Conservation (phyloP, 1,140 invertebrate species). For the Rhynchophorus ferrugineus region DNA sequence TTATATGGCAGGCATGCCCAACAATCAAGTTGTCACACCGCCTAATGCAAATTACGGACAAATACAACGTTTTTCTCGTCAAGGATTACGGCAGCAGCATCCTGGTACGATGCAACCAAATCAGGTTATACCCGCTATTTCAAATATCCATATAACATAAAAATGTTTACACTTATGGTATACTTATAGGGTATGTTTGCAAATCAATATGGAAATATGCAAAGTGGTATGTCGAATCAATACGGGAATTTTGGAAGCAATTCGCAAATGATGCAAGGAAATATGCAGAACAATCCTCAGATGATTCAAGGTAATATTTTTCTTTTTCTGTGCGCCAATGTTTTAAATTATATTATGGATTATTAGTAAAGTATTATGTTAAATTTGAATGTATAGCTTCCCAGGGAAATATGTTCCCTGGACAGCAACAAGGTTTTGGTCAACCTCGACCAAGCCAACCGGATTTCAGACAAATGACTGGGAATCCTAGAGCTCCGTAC, state of each 20-base stretch:
- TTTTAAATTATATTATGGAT: too few relatives aligned
- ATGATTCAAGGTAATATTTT: conserved; percentile 36
- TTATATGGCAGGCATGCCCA: conserved; percentile 31
- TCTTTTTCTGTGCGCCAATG: too few relatives aligned
- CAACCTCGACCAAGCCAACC: conserved; percentile 30
- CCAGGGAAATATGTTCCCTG: conserved; percentile 30
- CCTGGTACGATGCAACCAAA: conserved; percentile 38
- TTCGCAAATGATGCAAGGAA: conserved; percentile 34
- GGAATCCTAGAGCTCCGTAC: conserved; percentile 32
- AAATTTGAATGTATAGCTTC: conserved; percentile 16
- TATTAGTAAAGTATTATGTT: too few relatives aligned
- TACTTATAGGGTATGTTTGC: conserved; percentile 36
- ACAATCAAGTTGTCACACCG: conserved; percentile 24
- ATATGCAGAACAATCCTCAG: conserved; percentile 35
- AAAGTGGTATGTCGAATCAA: conserved; percentile 33
- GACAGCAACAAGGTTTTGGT: conserved; percentile 34
- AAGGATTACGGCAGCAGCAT: conserved; percentile 36
- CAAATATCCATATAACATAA: too few relatives aligned
- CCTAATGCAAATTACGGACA: conserved; percentile 29
- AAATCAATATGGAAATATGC: conserved; percentile 38
- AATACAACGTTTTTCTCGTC: conserved; percentile 36
- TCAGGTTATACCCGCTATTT: too few relatives aligned
- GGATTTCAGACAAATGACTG: conserved; percentile 36
- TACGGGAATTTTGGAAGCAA: conserved; percentile 36
- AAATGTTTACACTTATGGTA: conserved; percentile 2